phyloP scores from a whole-genome alignment of 1,140 invertebrate species.

The Plectus sambesii region DNA sequence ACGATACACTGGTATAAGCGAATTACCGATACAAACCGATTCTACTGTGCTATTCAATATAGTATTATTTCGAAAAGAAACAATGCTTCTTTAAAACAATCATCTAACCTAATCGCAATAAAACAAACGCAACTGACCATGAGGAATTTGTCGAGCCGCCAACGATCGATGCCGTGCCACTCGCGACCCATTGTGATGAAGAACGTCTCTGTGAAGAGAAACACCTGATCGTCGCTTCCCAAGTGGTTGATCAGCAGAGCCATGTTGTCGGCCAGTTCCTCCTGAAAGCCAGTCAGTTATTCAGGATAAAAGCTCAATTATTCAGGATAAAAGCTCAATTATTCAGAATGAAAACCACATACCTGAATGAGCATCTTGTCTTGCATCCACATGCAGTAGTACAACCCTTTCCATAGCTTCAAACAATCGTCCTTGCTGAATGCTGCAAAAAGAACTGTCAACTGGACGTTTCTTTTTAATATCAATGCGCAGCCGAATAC shows the following conservation, averaged over 20 bases:
- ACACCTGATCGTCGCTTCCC: constrained; percentile 33
- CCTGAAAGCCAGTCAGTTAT: too few relatives aligned
- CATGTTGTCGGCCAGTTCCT: constrained; percentile 48
- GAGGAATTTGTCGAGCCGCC: constrained; percentile 52
- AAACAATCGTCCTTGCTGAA: constrained; percentile 47
- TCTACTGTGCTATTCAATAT: too few relatives aligned
- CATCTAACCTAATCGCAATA: too few relatives aligned
- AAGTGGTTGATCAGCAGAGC: constrained; percentile 46
- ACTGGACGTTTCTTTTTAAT: too few relatives aligned
- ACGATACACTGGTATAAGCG: too few relatives aligned
- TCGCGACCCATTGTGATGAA: constrained; percentile 48
- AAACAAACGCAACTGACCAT: constrained; percentile 44
- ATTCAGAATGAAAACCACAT: too few relatives aligned
- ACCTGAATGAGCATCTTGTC: constrained; percentile 51
- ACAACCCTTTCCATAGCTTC: constrained; percentile 51
- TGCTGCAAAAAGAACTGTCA: constrained; percentile 28
- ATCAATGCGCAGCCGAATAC: constrained; percentile 29
- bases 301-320: too few relatives aligned
- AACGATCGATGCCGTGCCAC: constrained; percentile 49
- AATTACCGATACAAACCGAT: too few relatives aligned
- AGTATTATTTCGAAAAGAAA: neutral
- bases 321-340: too few relatives aligned
- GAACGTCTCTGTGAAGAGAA: constrained; percentile 46
- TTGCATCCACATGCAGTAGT: constrained; percentile 53
- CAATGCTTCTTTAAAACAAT: too few relatives aligned